phyloP scores from a whole-genome alignment of 1,140 invertebrate genomes.

The Polyergus mexicanus region DNA sequence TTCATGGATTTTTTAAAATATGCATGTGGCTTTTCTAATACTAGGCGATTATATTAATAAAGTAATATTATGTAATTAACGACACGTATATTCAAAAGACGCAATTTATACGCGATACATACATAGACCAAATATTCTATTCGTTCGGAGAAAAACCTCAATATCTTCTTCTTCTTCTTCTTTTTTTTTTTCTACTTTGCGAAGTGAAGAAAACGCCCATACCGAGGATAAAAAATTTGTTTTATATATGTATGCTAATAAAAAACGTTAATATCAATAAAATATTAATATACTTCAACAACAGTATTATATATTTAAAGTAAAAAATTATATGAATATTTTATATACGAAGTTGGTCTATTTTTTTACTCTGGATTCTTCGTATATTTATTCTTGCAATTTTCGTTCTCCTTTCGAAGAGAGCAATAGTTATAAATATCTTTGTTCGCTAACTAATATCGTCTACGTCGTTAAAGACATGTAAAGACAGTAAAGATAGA shows the following conservation, averaged over 20 bases:
- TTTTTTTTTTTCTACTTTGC: no score
- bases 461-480: slow-evolving; percentile 59
- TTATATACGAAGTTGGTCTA: slow-evolving; percentile 31
- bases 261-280: not conserved
- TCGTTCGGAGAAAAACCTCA: no score
- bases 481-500: slow-evolving; percentile 70
- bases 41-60: slow-evolving; percentile 15
- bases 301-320: slow-evolving; percentile 12
- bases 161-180: no score
- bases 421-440: slow-evolving; percentile 33
- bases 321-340: slow-evolving; percentile 16
- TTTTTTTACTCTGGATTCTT: slow-evolving; percentile 34
- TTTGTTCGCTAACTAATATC: slow-evolving; percentile 46
- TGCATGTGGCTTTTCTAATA: not conserved
- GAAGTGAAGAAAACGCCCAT: no score
- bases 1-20: not conserved
- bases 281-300: not conserved
- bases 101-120: no score
- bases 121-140: no score
- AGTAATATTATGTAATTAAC: not conserved
- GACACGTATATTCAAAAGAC: no score
- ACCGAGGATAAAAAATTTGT: no score
- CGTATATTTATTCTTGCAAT: slow-evolving; percentile 9
- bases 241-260: not conserved
- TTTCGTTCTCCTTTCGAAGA: slow-evolving; percentile 4